A percentile compares a stretch with the other conserved stretches of the same genome.
These are phyloP conservation scores for Galleria mellonella DNA, from an alignment of 1,140 invertebrate species.

Conservation along the genomic window DNA sequence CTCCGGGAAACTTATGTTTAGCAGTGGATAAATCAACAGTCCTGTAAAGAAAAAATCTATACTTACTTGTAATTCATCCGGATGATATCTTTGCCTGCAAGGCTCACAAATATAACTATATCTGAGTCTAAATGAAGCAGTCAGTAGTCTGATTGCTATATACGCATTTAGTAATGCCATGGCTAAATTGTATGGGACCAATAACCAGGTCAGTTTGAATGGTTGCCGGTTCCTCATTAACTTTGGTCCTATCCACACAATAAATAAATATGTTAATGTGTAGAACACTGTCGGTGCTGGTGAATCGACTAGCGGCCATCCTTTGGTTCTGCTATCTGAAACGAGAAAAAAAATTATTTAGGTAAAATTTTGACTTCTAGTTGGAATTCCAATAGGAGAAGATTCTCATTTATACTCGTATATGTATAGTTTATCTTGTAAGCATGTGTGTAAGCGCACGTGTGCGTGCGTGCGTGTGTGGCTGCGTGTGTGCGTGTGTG, in stretches of 20 bases:
- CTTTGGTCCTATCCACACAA: conserved; percentile 88
- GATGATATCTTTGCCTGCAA: conserved; percentile 85
- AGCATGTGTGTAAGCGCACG: too few species aligned
- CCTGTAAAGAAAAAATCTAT: too few species aligned
- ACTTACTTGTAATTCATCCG: conserved; percentile 84
- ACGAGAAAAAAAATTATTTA: conserved; percentile 22
- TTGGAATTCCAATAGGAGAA: too few species aligned
- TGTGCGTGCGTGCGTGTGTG: too few species aligned
- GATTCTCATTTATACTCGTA: too few species aligned
- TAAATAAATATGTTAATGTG: conserved; percentile 84
- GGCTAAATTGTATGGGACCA: conserved; percentile 90
- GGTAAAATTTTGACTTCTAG: too few species aligned
- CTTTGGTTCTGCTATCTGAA: conserved; percentile 86
- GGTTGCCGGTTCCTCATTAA: conserved; percentile 89
- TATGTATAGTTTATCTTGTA: too few species aligned
- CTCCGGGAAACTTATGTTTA: too few species aligned
- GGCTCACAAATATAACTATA: conserved; percentile 95
- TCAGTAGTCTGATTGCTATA: conserved; percentile 85
- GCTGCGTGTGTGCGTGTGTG: too few species aligned
- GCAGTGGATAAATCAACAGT: too few species aligned
- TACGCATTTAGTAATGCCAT: conserved; percentile 91
- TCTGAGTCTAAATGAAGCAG: conserved; percentile 82
- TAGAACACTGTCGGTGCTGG: conserved; percentile 85
- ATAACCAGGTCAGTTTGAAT: conserved; percentile 83
- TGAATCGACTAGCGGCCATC: conserved; percentile 91